Evolutionary conservation across 2,888 invertebrate genomes (phyloP), one percentile per base, ranked within the genome.

Genomic region (Ferrisia virgata): DNA sequence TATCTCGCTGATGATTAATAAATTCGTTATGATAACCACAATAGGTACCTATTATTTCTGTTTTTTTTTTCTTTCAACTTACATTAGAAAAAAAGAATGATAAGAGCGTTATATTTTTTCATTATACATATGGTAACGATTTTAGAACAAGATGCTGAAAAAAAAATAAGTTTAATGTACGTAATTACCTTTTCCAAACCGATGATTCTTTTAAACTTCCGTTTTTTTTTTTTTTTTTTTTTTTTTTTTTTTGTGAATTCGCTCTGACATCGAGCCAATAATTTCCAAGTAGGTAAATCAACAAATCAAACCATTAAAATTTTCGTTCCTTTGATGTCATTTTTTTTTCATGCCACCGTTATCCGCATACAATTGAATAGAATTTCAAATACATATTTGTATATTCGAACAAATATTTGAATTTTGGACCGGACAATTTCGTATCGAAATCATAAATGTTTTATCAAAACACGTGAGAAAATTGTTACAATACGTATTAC

Each of bases 271-370:
- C 64, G 28, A 25, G 64, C 28, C 64, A 64, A 64, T 64, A 64
- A 64, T 64, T 64, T 64, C 64, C 25, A 64, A 64, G 64, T 64
- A 64, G 28, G 64, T 64, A 64, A 13, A 64, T 64, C 64, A 64
- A 64, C 64, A 64, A 64, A 64, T 64, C 64, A 64, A 64, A 64
- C 31, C 64, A 64, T 64, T 64, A 64, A 64, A 64, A 64, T 28
- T 28, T 64, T 28, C 28, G 13, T 64, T 64, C 64, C 64, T 64
- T 64, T 64, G 64, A 64, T 64, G 64, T 64, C 64, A 64, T 28
- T 64, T 64, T 58, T n/a, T 64, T 64, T 53, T 53, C 53, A 53
- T 22, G 47, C 47, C 47, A 47, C 25, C 64, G 64, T 11, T 8
- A 13, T 0, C 13, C 28, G 28, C 28, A 28, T 28, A 64, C 28